phyloP scores from a whole-genome alignment of 64 coral and sea anemone species.

The Stichodactyla helianthus region DNA sequence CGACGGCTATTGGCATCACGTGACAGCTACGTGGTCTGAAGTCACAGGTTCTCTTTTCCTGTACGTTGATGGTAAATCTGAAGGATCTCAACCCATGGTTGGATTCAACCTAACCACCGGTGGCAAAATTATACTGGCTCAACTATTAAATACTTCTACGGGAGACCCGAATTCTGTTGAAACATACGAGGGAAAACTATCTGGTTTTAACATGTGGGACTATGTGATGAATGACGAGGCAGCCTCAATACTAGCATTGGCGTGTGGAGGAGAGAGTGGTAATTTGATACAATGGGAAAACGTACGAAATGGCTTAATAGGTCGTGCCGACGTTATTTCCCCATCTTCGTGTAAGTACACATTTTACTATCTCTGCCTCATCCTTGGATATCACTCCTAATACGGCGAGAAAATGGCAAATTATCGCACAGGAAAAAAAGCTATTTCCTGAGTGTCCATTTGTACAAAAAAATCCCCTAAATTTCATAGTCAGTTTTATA shows the following conservation, averaged over 20 bases:
- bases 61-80: constrained; percentile 15
- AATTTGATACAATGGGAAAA: constrained; percentile 30
- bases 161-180: background rate
- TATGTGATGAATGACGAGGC: background rate
- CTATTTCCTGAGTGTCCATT: too few species aligned
- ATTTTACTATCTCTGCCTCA: background rate
- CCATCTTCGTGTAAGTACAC: constrained; percentile 41
- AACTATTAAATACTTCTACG: background rate
- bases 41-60: background rate
- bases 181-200: background rate
- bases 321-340: background rate
- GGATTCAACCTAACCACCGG: background rate
- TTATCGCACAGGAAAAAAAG: too few species aligned
- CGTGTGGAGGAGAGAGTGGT: constrained; percentile 6
- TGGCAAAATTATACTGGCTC: constrained; percentile 10
- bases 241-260: background rate
- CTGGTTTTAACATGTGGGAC: constrained; percentile 44
- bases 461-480: too few species aligned
- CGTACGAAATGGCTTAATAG: background rate
- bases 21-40: constrained; percentile 4
- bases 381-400: too few species aligned
- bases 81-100: background rate
- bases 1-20: constrained; percentile 38
- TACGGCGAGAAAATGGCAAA: too few species aligned
- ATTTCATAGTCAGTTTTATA: too few species aligned